Evolutionary conservation across 2,797 vertebrate species (phyloP).

Genomic region (Gallinago solitaria): DNA sequence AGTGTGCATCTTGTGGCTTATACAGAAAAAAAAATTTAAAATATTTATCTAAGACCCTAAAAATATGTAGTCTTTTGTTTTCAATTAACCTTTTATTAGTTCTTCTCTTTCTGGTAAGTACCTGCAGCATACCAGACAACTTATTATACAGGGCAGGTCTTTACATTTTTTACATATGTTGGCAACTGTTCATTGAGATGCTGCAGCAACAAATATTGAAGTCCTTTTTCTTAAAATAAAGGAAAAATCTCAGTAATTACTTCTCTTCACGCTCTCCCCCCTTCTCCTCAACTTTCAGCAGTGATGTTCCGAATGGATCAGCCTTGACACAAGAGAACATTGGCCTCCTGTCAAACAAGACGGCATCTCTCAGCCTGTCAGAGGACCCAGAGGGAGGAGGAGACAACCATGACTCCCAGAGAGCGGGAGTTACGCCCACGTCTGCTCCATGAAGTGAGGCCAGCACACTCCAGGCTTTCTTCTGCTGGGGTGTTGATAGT

Average conservation of each 20-base stretch:
- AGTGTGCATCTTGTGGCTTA: neutral
- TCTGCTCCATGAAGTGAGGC: constrained; percentile 74
- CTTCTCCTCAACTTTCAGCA: constrained; percentile 55
- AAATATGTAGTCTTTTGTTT: neutral
- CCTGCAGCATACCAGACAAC: neutral
- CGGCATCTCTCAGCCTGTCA: constrained; percentile 87
- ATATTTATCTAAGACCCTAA: neutral
- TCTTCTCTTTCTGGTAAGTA: neutral
- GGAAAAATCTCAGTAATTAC: neutral
- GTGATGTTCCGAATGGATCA: constrained; percentile 93
- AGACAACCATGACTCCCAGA: constrained; percentile 86
- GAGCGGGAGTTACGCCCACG: constrained; percentile 81
- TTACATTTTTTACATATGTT: neutral
- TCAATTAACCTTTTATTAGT: neutral
- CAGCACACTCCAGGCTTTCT: constrained; percentile 25
- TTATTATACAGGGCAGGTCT: neutral
- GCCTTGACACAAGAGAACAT: constrained; percentile 86
- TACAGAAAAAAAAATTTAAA: neutral
- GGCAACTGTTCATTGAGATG: neutral
- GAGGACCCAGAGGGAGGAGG: constrained; percentile 84
- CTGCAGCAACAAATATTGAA: neutral
- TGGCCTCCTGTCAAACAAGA: constrained; percentile 89
- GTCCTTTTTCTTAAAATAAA: neutral
- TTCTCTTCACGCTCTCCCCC: neutral
- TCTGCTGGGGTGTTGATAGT: constrained; percentile 18